phyloP scores from a whole-genome alignment of 1,140 invertebrate species.

The Caerostris darwini region DNA sequence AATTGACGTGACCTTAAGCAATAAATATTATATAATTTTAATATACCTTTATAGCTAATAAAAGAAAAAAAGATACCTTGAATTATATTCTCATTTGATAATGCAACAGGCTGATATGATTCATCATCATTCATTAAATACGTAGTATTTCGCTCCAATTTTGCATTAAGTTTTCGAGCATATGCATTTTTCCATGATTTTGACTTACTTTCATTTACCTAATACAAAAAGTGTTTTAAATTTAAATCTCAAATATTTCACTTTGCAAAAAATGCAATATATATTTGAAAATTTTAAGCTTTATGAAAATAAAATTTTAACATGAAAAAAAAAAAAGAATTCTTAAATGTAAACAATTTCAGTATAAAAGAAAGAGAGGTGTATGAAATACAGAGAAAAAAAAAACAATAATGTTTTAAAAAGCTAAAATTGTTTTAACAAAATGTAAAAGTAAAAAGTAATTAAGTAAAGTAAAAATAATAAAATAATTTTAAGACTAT shows the following conservation, averaged over 20 bases:
- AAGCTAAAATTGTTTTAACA: no score
- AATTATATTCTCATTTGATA: constrained; percentile 83
- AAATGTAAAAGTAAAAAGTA: no score
- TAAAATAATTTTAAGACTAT: no score
- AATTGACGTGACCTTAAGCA: no score
- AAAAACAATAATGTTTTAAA: no score
- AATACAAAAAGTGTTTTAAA: not conserved
- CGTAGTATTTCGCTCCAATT: constrained; percentile 81
- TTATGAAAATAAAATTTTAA: not conserved
- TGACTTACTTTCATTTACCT: constrained; percentile 66
- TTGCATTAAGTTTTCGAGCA: constrained; percentile 81
- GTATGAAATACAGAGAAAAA: no score
- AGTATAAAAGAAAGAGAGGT: no score
- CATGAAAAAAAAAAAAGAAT: no score
- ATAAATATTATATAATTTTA: no score
- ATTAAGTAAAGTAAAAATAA: no score
- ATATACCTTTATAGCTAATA: no score
- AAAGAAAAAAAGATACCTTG: constrained; percentile 80
- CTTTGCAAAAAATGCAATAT: not conserved
- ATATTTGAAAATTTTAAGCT: not conserved
- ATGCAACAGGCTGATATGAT: constrained; percentile 81
- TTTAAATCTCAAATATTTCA: not conserved
- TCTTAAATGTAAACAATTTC: no score
- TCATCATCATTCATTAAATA: constrained; percentile 83
- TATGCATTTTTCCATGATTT: constrained; percentile 82